These are phyloP conservation scores for Salmo trutta DNA, from an alignment of 2,797 vertebrate species.

Conservation along the genomic window DNA sequence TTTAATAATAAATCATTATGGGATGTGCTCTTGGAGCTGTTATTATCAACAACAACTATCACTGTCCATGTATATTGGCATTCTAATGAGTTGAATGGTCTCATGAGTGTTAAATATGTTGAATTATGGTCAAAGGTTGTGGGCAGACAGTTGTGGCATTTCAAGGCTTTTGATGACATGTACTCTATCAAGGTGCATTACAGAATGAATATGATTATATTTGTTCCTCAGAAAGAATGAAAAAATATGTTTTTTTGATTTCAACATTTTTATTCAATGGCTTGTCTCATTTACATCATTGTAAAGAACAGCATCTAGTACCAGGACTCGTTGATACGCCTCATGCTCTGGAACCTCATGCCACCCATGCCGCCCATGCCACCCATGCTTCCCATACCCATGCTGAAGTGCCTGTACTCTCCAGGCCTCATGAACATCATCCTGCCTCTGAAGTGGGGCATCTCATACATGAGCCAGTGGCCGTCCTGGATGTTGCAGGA, in stretches of 20 bases:
- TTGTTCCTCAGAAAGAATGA: not conserved
- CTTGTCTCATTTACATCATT: not conserved
- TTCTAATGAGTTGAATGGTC: not conserved
- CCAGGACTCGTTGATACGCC: conserved; percentile 7
- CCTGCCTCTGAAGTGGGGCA: conserved; percentile 11
- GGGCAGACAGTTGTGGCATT: too few species aligned
- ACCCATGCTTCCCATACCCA: not conserved
- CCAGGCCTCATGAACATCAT: conserved; percentile 12
- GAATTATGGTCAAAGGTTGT: too few species aligned
- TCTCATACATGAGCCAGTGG: conserved; percentile 12
- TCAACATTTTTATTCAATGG: not conserved
- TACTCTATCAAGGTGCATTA: not conserved
- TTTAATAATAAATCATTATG: not conserved
- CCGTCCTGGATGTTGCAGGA: conserved; percentile 7
- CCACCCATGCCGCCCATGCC: not conserved
- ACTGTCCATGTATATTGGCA: not conserved
- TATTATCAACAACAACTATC: not conserved
- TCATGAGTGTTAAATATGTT: not conserved
- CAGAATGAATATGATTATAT: not conserved
- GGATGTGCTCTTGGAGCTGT: not conserved
- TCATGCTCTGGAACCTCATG: conserved; percentile 14
- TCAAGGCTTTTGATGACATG: not conserved
- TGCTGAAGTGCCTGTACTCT: conserved; percentile 18
- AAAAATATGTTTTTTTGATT: not conserved
- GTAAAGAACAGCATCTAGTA: not conserved